Evolutionary conservation across 1,140 invertebrate genomes (phyloP).

Genomic region (Trinorchestia longiramus): DNA sequence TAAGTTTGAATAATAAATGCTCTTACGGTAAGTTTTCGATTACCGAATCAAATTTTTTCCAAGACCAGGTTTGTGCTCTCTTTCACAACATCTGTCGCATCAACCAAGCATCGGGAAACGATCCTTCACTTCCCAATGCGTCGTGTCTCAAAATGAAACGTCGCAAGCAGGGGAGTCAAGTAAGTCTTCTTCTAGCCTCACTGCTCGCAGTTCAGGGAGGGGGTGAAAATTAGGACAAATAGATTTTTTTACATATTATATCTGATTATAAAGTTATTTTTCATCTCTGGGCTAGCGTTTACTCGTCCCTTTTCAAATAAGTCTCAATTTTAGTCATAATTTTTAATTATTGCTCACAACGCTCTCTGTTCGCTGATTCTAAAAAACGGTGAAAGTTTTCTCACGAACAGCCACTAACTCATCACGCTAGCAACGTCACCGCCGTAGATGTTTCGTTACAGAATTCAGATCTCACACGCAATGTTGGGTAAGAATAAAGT

Average conservation of each 20-base stretch:
- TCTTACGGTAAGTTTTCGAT: too few relatives aligned
- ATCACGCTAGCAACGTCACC: background rate
- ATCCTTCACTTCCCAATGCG: background rate
- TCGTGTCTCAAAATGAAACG: background rate
- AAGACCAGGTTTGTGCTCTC: background rate
- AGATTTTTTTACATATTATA: background rate
- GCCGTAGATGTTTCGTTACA: background rate
- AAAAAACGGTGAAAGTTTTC: background rate
- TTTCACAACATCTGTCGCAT: background rate
- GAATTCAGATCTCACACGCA: background rate
- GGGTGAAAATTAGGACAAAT: background rate
- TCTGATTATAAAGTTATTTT: background rate
- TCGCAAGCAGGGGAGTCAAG: background rate
- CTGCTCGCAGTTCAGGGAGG: too few relatives aligned
- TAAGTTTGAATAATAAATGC: too few relatives aligned
- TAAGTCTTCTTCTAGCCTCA: too few relatives aligned
- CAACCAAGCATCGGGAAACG: background rate
- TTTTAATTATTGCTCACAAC: background rate
- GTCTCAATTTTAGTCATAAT: background rate
- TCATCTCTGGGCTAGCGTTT: background rate
- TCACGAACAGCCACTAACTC: background rate
- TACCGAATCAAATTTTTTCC: background rate
- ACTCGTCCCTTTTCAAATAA: background rate
- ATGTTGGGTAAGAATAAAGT: background rate
- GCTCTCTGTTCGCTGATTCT: background rate